Percentiles rank a stretch among this genome's conserved stretches.
phyloP scores from a whole-genome alignment of 2,888 invertebrate genomes.

The Ophion slaviceki region DNA sequence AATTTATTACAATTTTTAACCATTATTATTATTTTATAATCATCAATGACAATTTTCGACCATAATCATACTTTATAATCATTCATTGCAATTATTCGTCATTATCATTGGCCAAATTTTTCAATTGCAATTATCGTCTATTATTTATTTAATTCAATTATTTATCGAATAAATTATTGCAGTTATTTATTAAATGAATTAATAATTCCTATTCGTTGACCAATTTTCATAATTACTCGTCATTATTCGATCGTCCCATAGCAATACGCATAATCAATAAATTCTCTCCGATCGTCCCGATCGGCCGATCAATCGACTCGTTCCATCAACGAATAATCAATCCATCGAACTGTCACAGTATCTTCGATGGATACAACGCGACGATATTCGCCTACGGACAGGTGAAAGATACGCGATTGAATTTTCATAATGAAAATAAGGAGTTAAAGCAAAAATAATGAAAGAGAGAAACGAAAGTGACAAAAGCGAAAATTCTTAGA shows the following conservation, averaged over 20 bases:
- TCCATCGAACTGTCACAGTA: slow-evolving; percentile 76
- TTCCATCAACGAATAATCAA: background rate
- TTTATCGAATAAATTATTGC: background rate
- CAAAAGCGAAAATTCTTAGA: slow-evolving; percentile 77
- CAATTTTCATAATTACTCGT: background rate
- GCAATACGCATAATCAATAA: too few species aligned
- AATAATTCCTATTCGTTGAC: background rate
- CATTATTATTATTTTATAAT: too few species aligned
- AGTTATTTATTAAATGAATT: background rate
- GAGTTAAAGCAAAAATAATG: slow-evolving; percentile 3
- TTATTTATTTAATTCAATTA: background rate
- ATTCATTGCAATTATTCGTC: too few species aligned
- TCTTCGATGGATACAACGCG: slow-evolving; percentile 85
- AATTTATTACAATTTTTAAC: too few species aligned
- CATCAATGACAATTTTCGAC: too few species aligned
- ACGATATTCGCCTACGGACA: slow-evolving; percentile 86
- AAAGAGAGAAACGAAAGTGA: background rate
- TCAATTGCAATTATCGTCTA: too few species aligned
- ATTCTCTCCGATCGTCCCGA: background rate
- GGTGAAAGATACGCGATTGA: slow-evolving; percentile 77
- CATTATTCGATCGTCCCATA: too few species aligned
- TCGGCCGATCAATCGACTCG: background rate
- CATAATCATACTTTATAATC: too few species aligned
- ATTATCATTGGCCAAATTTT: background rate
- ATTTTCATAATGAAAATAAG: slow-evolving; percentile 19